A percentile compares a stretch with the other conserved stretches of the same genome.
Evolutionary conservation across 2,797 vertebrate genomes (phyloP).

Genomic region (Prunella strophiata): DNA sequence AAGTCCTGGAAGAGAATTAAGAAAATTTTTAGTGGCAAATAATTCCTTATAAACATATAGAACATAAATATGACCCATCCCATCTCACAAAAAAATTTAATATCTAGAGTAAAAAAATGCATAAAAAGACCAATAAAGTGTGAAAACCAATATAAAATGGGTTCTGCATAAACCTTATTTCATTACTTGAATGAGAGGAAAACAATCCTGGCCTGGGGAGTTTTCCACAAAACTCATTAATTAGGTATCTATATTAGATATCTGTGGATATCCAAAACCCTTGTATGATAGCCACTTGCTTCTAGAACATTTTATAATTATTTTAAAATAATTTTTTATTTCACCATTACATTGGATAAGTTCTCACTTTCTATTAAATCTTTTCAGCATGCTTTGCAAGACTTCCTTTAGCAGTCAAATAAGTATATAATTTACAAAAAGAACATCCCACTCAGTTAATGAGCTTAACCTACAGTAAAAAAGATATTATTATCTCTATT

Average conservation of each 20-base stretch:
- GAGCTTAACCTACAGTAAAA: not conserved
- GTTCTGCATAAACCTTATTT: not conserved
- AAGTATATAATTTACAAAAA: not conserved
- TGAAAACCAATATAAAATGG: not conserved
- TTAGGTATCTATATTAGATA: not conserved
- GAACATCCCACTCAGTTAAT: not conserved
- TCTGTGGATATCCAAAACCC: not conserved
- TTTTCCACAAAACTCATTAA: not conserved
- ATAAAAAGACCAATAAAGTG: not conserved
- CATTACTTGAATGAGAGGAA: not conserved
- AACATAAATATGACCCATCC: not conserved
- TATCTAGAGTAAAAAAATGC: not conserved
- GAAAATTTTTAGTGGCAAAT: constrained; percentile 16
- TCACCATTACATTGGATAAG: not conserved
- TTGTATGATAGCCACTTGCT: not conserved
- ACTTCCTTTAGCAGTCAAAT: not conserved
- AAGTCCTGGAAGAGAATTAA: constrained; percentile 66
- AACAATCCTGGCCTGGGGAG: not conserved
- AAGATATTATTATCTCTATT: not conserved
- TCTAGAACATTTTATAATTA: not conserved
- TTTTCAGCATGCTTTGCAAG: not conserved
- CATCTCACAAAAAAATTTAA: not conserved
- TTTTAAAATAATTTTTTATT: not conserved
- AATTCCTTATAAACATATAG: not conserved
- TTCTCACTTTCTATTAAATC: not conserved